These are phyloP conservation scores for Macrobrachium rosenbergii DNA, from an alignment of 1,140 invertebrate genomes.

Conservation along the genomic window DNA sequence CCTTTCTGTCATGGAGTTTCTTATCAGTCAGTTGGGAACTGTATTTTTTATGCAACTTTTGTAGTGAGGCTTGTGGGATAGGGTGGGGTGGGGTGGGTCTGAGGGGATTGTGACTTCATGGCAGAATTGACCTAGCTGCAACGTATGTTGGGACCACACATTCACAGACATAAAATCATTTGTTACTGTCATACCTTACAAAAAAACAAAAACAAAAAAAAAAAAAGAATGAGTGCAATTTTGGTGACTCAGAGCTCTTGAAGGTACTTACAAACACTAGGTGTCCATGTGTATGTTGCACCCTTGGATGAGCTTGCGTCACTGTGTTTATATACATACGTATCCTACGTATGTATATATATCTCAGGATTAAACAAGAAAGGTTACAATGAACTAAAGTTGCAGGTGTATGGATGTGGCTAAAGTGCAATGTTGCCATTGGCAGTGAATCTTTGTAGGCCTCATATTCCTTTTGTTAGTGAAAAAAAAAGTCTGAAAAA, in stretches of 20 bases:
- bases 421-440: conserved; percentile 60
- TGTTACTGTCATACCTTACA: conserved; percentile 27
- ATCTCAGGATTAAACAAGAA: no score
- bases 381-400: conserved; percentile 14
- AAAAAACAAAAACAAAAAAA: background rate
- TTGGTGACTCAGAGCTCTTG: no score
- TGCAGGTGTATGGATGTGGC: conserved; percentile 31
- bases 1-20: conserved; percentile 49
- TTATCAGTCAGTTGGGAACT: conserved; percentile 51
- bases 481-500: conserved; percentile 10
- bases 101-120: conserved; percentile 44
- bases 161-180: conserved; percentile 14
- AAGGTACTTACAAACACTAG: no score
- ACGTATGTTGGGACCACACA: conserved; percentile 48
- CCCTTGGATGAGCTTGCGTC: no score
- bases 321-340: no score
- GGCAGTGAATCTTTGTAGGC: conserved; percentile 44
- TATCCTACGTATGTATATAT: no score
- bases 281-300: no score
- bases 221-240: background rate
- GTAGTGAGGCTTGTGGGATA: conserved; percentile 28
- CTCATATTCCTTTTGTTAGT: conserved; percentile 20
- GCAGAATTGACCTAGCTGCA: conserved; percentile 32
- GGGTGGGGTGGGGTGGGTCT: background rate
- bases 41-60: conserved; percentile 57